phyloP scores from a whole-genome alignment of 2,113 vertebrate genomes.

The Myanophis thanlyinensis region DNA sequence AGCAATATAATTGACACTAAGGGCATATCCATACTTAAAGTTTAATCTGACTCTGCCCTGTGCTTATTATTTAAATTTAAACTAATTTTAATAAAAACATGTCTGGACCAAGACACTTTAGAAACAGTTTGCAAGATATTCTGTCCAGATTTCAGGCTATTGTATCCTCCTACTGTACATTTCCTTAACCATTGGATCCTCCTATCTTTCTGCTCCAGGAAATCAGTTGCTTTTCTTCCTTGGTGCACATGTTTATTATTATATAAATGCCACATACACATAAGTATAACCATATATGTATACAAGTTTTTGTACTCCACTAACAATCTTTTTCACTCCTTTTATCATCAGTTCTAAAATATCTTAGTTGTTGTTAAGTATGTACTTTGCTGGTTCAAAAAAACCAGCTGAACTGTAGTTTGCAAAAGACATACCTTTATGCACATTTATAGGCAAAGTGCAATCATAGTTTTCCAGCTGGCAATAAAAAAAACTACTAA shows the following conservation, averaged over 20 bases:
- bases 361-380: background rate
- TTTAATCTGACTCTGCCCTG: background rate
- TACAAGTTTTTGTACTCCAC: background rate
- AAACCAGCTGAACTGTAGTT: background rate
- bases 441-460: background rate
- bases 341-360: background rate
- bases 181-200: background rate
- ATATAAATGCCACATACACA: background rate
- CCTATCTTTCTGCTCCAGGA: background rate
- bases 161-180: background rate
- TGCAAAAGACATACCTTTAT: background rate
- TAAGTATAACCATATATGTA: background rate
- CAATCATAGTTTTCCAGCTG: background rate
- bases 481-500: background rate
- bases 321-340: background rate
- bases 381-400: background rate
- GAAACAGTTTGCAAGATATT: background rate
- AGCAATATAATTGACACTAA: background rate
- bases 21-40: background rate
- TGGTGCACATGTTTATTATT: background rate
- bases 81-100: background rate
- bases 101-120: background rate
- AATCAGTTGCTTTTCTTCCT: background rate
- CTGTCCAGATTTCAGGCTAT: background rate
- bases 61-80: background rate